Percentiles rank a stretch among this genome's conserved stretches.
phyloP scores from a whole-genome alignment of 2,888 invertebrate genomes.

The Rhamnusium bicolor region DNA sequence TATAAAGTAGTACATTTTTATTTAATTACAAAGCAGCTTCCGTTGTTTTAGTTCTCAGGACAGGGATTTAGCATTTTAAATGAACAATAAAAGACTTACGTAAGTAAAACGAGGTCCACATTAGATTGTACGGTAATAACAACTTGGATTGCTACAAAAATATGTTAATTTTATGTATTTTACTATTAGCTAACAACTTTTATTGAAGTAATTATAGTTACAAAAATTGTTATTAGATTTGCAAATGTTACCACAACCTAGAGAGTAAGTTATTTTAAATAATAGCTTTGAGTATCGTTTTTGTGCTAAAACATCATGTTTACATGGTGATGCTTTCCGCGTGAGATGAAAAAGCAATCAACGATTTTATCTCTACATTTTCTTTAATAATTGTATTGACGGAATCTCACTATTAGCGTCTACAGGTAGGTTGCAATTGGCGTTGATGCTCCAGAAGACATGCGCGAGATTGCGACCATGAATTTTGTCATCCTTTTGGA shows the following conservation, averaged over 20 bases:
- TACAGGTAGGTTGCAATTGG: no score
- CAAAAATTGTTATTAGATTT: conserved; percentile 19
- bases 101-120: conserved; percentile 38
- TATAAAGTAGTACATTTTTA: conserved; percentile 55
- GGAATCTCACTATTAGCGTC: no score
- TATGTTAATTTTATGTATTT: conserved; percentile 36
- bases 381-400: no score
- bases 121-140: conserved; percentile 33
- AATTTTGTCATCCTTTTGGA: no score
- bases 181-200: conserved; percentile 19
- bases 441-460: no score
- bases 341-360: no score
- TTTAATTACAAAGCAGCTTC: conserved; percentile 54
- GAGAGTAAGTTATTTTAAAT: background rate
- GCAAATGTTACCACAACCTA: background rate
- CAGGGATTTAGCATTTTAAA: conserved; percentile 52
- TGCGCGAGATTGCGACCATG: no score
- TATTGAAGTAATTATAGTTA: conserved; percentile 21
- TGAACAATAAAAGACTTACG: conserved; percentile 48
- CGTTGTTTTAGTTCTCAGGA: conserved; percentile 56
- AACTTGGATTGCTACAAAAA: conserved; percentile 25
- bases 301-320: background rate
- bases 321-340: no score
- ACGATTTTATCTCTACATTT: no score
- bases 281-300: background rate